Conservation (phyloP, 2,888 invertebrate genomes). For the Zhuqinia jingwanae region DNA sequence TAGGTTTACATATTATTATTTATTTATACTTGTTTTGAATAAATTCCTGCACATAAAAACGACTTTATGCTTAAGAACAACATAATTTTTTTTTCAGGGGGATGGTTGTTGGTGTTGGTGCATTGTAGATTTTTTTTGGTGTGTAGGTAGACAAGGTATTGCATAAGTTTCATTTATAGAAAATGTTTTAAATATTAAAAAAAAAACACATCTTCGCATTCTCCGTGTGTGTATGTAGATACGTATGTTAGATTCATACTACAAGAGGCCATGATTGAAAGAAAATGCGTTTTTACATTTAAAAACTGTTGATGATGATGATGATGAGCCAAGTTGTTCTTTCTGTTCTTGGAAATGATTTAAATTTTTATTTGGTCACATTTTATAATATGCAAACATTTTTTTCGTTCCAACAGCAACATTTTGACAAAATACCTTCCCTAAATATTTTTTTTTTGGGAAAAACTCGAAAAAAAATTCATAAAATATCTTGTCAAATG, state of each 20-base stretch:
- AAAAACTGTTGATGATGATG: neutral
- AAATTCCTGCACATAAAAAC: conserved; percentile 21
- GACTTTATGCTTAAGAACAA: neutral
- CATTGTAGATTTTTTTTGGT: neutral
- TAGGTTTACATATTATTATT: conserved; percentile 36
- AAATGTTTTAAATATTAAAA: no score
- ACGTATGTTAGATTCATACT: no score
- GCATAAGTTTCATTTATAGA: conserved; percentile 15
- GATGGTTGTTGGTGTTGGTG: neutral
- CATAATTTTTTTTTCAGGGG: conserved; percentile 13
- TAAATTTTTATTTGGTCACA: no score
- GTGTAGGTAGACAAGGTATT: conserved; percentile 14
- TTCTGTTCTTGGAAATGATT: conserved; percentile 17
- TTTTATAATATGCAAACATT: no score
- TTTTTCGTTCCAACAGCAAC: no score
- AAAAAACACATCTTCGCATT: conserved; percentile 11
- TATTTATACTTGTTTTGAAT: conserved; percentile 18
- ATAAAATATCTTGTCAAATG: no score
- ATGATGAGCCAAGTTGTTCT: no score
- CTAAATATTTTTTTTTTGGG: no score
- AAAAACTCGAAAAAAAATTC: no score
- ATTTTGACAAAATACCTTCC: no score
- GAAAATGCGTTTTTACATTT: conserved; percentile 4
- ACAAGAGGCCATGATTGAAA: conserved; percentile 23
- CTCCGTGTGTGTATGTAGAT: neutral